Base-by-base conservation (phyloP, 2,113 vertebrate species). In the Paramormyrops kingsleyae region DNA sequence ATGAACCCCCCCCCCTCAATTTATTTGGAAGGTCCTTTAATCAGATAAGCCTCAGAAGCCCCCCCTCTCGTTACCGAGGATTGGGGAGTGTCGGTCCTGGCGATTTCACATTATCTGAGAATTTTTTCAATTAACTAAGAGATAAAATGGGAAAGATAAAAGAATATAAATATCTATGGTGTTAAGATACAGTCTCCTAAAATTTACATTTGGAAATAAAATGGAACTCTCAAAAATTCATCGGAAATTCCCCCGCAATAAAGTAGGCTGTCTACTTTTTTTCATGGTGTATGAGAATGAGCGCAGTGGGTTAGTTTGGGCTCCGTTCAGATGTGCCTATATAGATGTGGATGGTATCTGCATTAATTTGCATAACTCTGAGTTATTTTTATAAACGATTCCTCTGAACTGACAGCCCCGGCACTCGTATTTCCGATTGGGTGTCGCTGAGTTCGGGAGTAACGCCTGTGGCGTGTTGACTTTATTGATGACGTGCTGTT, bases 331-430 rank as follows among this genome's bases (percentile, higher is more conserved):
- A 93, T 91, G 90, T 89, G 85, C 90, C 87, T 27, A 31, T 91
- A 88, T 89, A 90, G 90, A 52, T 89, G 87, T 66, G 84, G 62
- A 88, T 62, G 46, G 49, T 49, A 89, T 91, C 89, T 91, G 90
- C 91, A 91, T 92, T 91, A 89, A 90, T 91, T 91, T 91, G 59
- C 90, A 92, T 91, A 90, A 90, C 86, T 70, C 44, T 31, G 53
- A 87, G 53, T 53, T 49, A 90, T 91, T 93, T 92, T 90, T 83
- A 90, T 90, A 91, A 89, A 74, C 90, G 84, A 84, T 85, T 90
- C 86, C 74, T 70, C 17, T 74, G 62, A 88, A 83, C 49, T 89
- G 88, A 88, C 90, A 88, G 90, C 70, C 87, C n/a, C 17, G 62
- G 47, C 46, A 49, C 88, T 88, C 53, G 44, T 83, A 85, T 44